A percentile compares a stretch with the other conserved stretches of the same genome.
Conservation (phyloP, 2,113 vertebrate species). For the Gobius niger region DNA sequence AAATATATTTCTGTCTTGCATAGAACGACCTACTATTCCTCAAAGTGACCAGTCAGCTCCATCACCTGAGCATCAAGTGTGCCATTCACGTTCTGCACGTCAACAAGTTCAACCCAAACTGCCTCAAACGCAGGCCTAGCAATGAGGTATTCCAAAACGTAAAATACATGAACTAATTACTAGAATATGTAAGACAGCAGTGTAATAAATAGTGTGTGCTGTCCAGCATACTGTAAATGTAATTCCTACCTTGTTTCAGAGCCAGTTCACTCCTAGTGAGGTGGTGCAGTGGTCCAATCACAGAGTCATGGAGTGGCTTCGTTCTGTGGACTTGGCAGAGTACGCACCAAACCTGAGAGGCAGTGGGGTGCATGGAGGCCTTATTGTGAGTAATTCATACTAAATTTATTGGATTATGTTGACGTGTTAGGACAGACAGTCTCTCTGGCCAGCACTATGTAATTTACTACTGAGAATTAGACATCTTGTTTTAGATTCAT, state of each 20-base stretch:
- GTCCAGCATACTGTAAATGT: too few relatives aligned
- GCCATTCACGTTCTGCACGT: constrained; percentile 94
- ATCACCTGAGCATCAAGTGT: constrained; percentile 97
- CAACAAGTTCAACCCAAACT: constrained; percentile 90
- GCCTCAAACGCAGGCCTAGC: constrained; percentile 88
- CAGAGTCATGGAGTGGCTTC: constrained; percentile 96
- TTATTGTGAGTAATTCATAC: constrained; percentile 83
- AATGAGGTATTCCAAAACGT: constrained; percentile 80
- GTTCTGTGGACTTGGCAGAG: constrained; percentile 94
- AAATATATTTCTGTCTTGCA: constrained; percentile 18
- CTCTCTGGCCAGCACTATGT: too few relatives aligned
- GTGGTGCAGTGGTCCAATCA: constrained; percentile 99
- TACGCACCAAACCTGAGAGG: constrained; percentile 97
- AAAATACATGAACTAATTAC: not conserved
- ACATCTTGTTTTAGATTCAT: not conserved
- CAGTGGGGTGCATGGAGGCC: constrained; percentile 93
- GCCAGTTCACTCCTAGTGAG: constrained; percentile 81
- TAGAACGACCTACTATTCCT: constrained; percentile 95
- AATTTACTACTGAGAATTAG: too few relatives aligned
- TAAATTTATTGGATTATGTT: not conserved
- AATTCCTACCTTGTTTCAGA: constrained; percentile 66
- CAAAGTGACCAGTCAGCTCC: constrained; percentile 96
- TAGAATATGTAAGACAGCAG: too few relatives aligned
- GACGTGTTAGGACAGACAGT: too few relatives aligned
- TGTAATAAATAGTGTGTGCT: too few relatives aligned